Evolutionary conservation across 2,888 invertebrate genomes (phyloP).

Genomic region (Machimus rusticus): DNA sequence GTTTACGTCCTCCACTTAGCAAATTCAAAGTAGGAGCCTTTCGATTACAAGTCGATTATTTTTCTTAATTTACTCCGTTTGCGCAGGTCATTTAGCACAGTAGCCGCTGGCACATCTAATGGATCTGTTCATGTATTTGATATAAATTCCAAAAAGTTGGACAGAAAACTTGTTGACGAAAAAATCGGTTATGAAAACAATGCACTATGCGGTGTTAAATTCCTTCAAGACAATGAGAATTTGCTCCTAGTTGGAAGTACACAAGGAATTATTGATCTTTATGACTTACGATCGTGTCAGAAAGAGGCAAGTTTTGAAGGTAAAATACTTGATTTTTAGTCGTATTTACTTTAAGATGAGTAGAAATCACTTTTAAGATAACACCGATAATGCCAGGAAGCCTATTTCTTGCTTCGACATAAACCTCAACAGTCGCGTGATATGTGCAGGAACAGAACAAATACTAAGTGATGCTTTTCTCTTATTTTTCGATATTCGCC

Average conservation of each 20-base stretch:
- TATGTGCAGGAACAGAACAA: conserved; percentile 80
- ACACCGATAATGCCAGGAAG: conserved; percentile 60
- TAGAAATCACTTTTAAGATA: conserved; percentile 37
- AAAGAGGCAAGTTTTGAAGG: conserved; percentile 63
- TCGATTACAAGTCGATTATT: background rate
- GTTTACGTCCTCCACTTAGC: conserved; percentile 70
- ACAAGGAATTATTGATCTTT: conserved; percentile 55
- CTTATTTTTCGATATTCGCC: conserved; percentile 82
- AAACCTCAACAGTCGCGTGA: conserved; percentile 72
- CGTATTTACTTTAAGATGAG: background rate
- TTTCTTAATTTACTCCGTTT: background rate
- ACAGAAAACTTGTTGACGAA: conserved; percentile 33
- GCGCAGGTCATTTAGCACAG: conserved; percentile 57
- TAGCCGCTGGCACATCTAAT: conserved; percentile 66
- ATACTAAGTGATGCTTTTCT: conserved; percentile 75
- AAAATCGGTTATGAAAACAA: background rate
- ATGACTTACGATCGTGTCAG: conserved; percentile 64
- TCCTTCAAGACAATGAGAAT: conserved; percentile 55
- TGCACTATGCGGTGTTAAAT: conserved; percentile 55
- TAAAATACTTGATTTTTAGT: conserved; percentile 47
- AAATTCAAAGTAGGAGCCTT: conserved; percentile 65
- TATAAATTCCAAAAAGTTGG: conserved; percentile 57
- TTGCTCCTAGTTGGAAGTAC: conserved; percentile 55
- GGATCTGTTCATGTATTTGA: conserved; percentile 65
- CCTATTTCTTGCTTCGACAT: conserved; percentile 78